phyloP scores from a whole-genome alignment of 2,113 vertebrate species.

The Dasyprocta punctata region DNA sequence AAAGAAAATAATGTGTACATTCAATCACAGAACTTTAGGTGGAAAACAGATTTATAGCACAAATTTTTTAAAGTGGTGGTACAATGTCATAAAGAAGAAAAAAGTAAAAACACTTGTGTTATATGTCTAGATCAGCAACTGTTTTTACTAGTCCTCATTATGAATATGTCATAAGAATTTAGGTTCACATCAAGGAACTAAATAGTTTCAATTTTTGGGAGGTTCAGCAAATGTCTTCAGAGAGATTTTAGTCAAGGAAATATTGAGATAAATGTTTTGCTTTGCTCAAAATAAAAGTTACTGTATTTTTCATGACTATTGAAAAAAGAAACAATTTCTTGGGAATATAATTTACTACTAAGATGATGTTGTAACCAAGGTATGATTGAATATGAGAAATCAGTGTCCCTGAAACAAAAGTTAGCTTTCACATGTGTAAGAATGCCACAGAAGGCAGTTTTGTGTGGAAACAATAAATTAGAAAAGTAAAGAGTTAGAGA shows the following conservation, averaged over 20 bases:
- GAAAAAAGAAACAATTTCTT: not conserved
- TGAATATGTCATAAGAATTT: not conserved
- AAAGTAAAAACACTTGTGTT: not conserved
- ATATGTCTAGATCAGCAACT: not conserved
- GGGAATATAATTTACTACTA: slow-evolving; percentile 41
- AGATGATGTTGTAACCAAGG: not conserved
- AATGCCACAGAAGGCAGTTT: not conserved
- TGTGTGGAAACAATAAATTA: not conserved
- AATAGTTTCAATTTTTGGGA: not conserved
- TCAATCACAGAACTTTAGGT: not conserved
- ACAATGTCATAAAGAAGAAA: slow-evolving; percentile 1
- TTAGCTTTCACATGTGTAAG: not conserved
- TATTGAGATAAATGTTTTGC: slow-evolving; percentile 31
- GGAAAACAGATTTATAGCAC: not conserved
- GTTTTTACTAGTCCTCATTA: not conserved
- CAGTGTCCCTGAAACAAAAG: not conserved
- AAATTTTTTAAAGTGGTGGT: not conserved
- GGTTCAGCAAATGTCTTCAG: slow-evolving; percentile 2
- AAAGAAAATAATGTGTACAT: not conserved
- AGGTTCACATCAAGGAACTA: not conserved
- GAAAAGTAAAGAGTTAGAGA: not conserved
- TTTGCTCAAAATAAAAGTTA: slow-evolving; percentile 8
- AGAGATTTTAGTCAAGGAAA: slow-evolving; percentile 9
- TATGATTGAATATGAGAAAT: not conserved
- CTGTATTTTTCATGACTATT: slow-evolving; percentile 1